Percentiles rank a stretch among this genome's conserved stretches.
phyloP scores from a whole-genome alignment of 2,797 vertebrate genomes.

The Ceyx erithaca region DNA sequence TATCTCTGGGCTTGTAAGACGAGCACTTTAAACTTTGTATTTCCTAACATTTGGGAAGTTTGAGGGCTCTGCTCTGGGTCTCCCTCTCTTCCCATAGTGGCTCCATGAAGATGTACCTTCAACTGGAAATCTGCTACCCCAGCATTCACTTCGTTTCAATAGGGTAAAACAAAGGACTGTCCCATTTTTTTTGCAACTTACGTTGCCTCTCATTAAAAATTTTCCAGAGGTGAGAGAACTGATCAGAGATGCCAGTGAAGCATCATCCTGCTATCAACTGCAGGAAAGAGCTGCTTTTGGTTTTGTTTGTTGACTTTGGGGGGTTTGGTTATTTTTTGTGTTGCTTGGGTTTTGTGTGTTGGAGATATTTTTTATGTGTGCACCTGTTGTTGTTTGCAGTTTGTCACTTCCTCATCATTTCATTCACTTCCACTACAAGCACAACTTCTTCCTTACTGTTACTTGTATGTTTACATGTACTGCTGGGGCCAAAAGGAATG shows the following conservation, averaged over 20 bases:
- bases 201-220: neutral
- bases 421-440: accelerated
- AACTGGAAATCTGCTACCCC: accelerated
- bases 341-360: neutral
- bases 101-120: neutral
- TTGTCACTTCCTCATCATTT: neutral
- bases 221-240: neutral
- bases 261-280: neutral
- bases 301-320: too few relatives aligned
- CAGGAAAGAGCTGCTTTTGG: neutral
- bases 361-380: too few relatives aligned
- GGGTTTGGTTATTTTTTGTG: neutral
- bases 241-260: neutral
- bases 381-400: too few relatives aligned
- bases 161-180: neutral
- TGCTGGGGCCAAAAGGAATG: neutral
- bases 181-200: neutral
- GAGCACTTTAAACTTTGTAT: neutral
- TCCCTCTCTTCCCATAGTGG: neutral
- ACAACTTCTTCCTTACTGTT: neutral
- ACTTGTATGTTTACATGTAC: neutral
- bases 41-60: neutral
- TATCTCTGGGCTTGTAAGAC: neutral
- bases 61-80: neutral
- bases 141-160: neutral